Evolutionary conservation across 2,888 invertebrate genomes (phyloP).

Genomic region (Ischnus inquisitorius): DNA sequence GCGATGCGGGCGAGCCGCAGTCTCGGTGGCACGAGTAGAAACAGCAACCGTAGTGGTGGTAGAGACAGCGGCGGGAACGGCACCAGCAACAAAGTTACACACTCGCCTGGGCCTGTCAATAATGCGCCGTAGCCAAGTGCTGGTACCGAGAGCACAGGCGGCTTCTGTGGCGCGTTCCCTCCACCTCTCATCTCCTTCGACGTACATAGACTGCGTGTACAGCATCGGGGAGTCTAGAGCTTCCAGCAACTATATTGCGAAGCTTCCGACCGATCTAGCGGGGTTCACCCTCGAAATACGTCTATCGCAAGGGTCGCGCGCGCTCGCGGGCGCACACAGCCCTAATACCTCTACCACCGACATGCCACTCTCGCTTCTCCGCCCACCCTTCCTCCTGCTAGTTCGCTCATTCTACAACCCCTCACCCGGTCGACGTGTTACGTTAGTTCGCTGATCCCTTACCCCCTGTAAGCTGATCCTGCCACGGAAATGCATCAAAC

Average conservation of each 20-base stretch:
- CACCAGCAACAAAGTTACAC: constrained; percentile 72
- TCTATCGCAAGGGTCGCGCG: constrained; percentile 62
- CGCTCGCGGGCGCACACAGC: constrained; percentile 21
- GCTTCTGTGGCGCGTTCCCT: constrained; percentile 47
- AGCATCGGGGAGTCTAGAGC: constrained; percentile 31
- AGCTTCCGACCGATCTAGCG: constrained; percentile 52
- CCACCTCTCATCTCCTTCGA: constrained; percentile 16
- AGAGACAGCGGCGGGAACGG: constrained; percentile 46
- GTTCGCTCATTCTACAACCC: constrained; percentile 17
- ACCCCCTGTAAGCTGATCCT: constrained; percentile 60
- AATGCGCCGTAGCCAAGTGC: constrained; percentile 74
- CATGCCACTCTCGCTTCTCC: constrained; percentile 61
- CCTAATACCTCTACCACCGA: constrained; percentile 62
- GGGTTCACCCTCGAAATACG: constrained; percentile 65
- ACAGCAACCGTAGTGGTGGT: background rate
- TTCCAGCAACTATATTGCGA: constrained; percentile 62
- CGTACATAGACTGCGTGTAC: constrained; percentile 17
- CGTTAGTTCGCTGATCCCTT: constrained; percentile 60
- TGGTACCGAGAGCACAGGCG: constrained; percentile 64
- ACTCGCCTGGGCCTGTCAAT: constrained; percentile 78
- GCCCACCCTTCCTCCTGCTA: background rate
- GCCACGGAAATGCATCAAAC: constrained; percentile 65
- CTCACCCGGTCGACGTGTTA: constrained; percentile 48
- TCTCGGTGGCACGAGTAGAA: constrained; percentile 4
- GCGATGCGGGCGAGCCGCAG: constrained; percentile 67